Percentiles rank a stretch among this genome's conserved stretches.
phyloP scores from a whole-genome alignment of 2,797 vertebrate genomes.

The Rhadinocentrus ornatus region DNA sequence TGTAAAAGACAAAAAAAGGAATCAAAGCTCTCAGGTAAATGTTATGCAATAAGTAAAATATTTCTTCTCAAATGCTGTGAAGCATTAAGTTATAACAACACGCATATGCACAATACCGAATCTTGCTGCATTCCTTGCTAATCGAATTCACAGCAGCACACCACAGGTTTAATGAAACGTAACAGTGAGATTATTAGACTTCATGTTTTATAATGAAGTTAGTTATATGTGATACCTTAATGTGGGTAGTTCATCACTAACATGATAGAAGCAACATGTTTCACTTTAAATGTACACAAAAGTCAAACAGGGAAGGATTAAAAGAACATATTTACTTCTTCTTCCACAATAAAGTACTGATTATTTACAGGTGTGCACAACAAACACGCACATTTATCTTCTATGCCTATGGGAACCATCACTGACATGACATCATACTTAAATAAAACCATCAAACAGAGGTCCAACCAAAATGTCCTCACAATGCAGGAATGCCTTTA shows the following conservation, averaged over 20 bases:
- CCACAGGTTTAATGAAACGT: background rate
- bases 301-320: background rate
- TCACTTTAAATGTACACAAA: constrained; percentile 5
- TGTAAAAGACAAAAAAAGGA: background rate
- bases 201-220: background rate
- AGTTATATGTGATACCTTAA: background rate
- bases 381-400: constrained; percentile 7
- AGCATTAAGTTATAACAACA: background rate
- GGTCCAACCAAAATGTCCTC: constrained; percentile 14
- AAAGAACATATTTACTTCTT: background rate
- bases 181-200: background rate
- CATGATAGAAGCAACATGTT: constrained; percentile 2
- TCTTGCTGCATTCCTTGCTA: background rate
- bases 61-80: background rate
- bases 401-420: background rate
- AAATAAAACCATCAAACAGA: background rate
- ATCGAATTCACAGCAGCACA: background rate
- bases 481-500: constrained; percentile 28
- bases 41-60: background rate
- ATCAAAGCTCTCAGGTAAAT: background rate
- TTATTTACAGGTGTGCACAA: constrained; percentile 37
- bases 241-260: background rate
- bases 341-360: constrained; percentile 5
- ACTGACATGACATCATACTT: background rate
- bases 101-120: background rate